Conservation (phyloP, 2,888 invertebrate genomes). For the Gisinianus flammeolus region DNA sequence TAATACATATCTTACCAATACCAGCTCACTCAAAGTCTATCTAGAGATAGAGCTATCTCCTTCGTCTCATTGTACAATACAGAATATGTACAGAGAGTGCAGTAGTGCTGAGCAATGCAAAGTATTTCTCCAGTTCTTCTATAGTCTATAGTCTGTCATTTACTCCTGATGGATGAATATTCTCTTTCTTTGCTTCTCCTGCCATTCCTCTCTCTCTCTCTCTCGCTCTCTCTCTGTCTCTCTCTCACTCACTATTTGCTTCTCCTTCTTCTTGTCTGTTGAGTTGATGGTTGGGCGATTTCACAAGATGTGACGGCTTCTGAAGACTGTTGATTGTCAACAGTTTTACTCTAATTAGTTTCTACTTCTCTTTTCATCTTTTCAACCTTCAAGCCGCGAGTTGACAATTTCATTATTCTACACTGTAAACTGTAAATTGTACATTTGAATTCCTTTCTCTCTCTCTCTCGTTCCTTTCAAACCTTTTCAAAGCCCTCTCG, state of each 20-base stretch:
- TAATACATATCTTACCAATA: no score
- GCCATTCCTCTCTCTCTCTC: not conserved
- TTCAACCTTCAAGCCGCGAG: not conserved
- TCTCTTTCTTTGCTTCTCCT: conserved; percentile 18
- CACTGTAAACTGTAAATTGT: not conserved
- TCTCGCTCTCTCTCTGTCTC: conserved; percentile 1
- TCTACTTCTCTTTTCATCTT: conserved; percentile 25
- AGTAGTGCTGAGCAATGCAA: not conserved
- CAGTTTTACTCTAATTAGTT: conserved; percentile 37
- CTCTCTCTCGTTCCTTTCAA: conserved; percentile 9
- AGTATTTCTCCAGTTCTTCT: not conserved
- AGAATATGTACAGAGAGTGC: not conserved
- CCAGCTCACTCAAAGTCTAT: no score
- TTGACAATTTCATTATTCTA: conserved; percentile 5
- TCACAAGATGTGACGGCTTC: conserved; percentile 33
- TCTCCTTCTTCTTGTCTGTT: not conserved
- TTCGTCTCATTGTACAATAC: no score
- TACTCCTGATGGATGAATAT: conserved; percentile 25
- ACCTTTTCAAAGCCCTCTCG: not conserved
- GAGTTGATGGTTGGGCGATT: conserved; percentile 26
- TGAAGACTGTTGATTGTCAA: conserved; percentile 35
- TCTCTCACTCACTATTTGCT: no score
- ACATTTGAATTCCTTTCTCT: conserved; percentile 1
- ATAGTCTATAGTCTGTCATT: conserved; percentile 16
- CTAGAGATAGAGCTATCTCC: no score